Base-by-base conservation (phyloP, 1,140 invertebrate species). In the Eurosta solidaginis region DNA sequence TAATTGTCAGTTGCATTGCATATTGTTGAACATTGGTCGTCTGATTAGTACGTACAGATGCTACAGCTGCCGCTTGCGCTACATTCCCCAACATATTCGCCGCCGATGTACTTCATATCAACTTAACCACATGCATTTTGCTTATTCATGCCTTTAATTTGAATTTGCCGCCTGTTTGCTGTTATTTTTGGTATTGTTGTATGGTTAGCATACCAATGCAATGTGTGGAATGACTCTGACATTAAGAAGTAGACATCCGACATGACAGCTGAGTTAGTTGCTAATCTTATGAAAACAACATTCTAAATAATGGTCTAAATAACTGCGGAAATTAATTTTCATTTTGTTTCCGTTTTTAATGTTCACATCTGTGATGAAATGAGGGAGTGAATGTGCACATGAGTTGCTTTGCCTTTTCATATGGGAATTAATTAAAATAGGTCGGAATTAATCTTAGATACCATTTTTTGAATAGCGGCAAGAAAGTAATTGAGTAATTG, bases 201-300 rank as follows among this genome's bases (percentile, higher is more conserved):
- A 68, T 3, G 33, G 1, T n/a, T n/a, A 22, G 33, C 33, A 40
- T 17, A 40, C 29, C 59, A 36, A 63, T 63, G 29, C n/a, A 68
- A 17, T 68, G 27, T 25, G 7, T 25, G 2, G 22, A 20, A 54
- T 3, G 3, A 12, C 27, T 20, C 7, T 20, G 20, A 2, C 17
- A n/a, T 36, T n/a, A n/a, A 10, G 33, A 4, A n/a, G 14, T 7
- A 68, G 59, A 0, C 33, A 63, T 20, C 36, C 36, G 9, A 36
- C 54, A 63, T 68, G 59, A 2, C 59, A 68, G 59, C 1, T 22
- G 4, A 17, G 54, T n/a, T 36, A 33, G 25, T 59, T 59, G 59
- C 59, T 68, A 68, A 68, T 42, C 59, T 68, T 68, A 42, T 68
- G 59, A 68, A 68, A 68, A 68, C 36, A 68, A n/a, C 59, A 68